Conservation (phyloP, 35 echinoderm and acorn worm species). For the Lytechinus variegatus region DNA sequence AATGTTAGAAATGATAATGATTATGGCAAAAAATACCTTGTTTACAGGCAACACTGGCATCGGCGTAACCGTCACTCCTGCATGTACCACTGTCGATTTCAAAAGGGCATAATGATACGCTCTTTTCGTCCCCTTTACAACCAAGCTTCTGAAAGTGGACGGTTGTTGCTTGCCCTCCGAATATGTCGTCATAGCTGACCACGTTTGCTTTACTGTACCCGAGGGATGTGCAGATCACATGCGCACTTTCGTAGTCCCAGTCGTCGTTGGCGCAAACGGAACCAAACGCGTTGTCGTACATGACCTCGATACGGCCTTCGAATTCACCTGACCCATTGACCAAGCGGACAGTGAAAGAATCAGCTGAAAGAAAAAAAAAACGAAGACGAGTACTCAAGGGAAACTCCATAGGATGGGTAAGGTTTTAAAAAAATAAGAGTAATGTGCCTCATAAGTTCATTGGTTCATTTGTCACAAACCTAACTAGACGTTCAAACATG, state of each 20-base stretch:
- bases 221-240: not conserved
- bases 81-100: not conserved
- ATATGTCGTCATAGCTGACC: not conserved
- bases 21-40: not conserved
- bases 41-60: constrained; percentile 1
- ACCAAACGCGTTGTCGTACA: not conserved
- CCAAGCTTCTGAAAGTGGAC: not conserved
- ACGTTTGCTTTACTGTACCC: not conserved
- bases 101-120: not conserved
- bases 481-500: too few species aligned
- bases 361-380: not conserved
- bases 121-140: not conserved
- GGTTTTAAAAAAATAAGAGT: too few species aligned
- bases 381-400: not conserved
- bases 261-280: not conserved
- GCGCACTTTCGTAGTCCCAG: not conserved
- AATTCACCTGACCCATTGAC: not conserved
- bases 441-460: too few species aligned
- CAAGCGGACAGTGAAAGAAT: not conserved
- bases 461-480: too few species aligned
- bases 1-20: too few species aligned
- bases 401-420: too few species aligned
- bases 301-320: not conserved
- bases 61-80: not conserved
- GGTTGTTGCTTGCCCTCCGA: not conserved